These are phyloP conservation scores for Eupithecia inturbata DNA, from an alignment of 2,888 invertebrate species.

Conservation along the genomic window DNA sequence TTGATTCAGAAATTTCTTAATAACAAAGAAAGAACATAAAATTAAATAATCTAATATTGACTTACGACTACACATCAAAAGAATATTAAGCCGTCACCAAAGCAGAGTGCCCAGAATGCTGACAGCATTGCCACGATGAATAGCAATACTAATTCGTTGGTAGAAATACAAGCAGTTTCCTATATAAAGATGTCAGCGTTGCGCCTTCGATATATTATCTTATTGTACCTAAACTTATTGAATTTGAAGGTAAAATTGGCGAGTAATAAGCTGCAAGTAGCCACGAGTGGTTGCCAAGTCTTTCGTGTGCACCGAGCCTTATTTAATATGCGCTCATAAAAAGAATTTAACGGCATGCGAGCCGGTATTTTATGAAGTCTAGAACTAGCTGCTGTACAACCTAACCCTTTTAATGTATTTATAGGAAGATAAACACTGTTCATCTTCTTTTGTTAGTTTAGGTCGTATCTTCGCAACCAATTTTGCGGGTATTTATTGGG, in stretches of 20 bases:
- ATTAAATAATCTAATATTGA: neutral
- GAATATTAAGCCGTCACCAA: neutral
- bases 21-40: neutral
- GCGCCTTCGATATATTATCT: neutral
- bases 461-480: slow-evolving; percentile 2
- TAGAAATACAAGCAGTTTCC: neutral
- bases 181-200: too few relatives aligned
- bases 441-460: slow-evolving; percentile 19
- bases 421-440: slow-evolving; percentile 21
- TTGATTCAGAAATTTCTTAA: neutral
- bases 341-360: slow-evolving; percentile 7
- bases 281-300: neutral
- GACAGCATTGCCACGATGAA: neutral
- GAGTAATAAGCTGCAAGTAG: neutral
- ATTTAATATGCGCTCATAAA: slow-evolving; percentile 9
- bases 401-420: slow-evolving; percentile 23
- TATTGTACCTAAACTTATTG: neutral
- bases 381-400: slow-evolving; percentile 23
- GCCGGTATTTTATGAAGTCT: slow-evolving; percentile 13
- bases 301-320: neutral
- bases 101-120: too few relatives aligned
- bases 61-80: neutral
- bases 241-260: neutral
- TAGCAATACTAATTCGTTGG: neutral
- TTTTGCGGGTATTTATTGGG: neutral